Percentiles rank a stretch among this genome's conserved stretches.
Evolutionary conservation across 2,888 invertebrate species (phyloP).

Genomic region (Muschampia plurimacula): DNA sequence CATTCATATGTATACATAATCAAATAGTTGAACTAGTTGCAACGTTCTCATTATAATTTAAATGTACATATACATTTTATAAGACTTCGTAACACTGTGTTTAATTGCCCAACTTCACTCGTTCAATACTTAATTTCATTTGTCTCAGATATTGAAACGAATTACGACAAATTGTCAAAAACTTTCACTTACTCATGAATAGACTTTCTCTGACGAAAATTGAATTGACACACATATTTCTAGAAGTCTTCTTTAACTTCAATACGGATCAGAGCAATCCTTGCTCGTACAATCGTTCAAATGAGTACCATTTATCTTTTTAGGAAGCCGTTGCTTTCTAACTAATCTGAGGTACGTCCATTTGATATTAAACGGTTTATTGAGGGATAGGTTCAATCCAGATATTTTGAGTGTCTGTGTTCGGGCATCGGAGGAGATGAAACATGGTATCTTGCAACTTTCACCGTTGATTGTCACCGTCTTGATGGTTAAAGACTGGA

Average conservation of each 20-base stretch:
- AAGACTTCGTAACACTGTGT: too few relatives aligned
- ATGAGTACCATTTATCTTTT: not conserved
- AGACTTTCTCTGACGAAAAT: not conserved
- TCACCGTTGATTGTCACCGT: conserved; percentile 61
- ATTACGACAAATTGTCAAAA: too few relatives aligned
- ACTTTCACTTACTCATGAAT: not conserved
- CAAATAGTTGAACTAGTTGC: too few relatives aligned
- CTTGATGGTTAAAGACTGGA: conserved; percentile 56
- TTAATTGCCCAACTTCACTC: too few relatives aligned
- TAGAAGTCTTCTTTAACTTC: not conserved
- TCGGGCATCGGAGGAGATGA: conserved; percentile 57
- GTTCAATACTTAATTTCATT: too few relatives aligned
- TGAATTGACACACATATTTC: not conserved
- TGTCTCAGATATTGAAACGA: too few relatives aligned
- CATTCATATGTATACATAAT: too few relatives aligned
- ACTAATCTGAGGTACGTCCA: conserved; percentile 57
- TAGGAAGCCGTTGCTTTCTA: not conserved
- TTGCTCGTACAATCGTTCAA: conserved; percentile 9
- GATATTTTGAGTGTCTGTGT: conserved; percentile 60
- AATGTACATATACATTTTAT: too few relatives aligned
- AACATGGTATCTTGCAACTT: conserved; percentile 59
- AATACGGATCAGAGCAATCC: conserved; percentile 13
- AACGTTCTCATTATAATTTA: too few relatives aligned
- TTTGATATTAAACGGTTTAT: conserved; percentile 66
- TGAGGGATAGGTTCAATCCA: conserved; percentile 63